These are phyloP conservation scores for Drosophila lacteicornis DNA, from an alignment of 1,140 invertebrate species.

Conservation along the genomic window DNA sequence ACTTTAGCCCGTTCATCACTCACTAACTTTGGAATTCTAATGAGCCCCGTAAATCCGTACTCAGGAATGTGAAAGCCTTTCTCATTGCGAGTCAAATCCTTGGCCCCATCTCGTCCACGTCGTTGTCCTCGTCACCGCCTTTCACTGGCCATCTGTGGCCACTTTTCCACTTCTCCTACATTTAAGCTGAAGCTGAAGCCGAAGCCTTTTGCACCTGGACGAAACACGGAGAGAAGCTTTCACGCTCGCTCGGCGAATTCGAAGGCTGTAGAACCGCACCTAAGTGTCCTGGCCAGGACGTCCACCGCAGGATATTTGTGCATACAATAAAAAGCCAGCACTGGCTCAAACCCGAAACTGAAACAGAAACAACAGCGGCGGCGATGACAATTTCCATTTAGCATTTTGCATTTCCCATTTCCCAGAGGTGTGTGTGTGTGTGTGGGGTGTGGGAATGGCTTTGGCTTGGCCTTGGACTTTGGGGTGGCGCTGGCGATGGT, in stretches of 20 bases:
- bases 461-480: conserved; percentile 29
- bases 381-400: conserved; percentile 49
- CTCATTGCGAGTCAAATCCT: conserved; percentile 33
- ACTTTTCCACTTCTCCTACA: background rate
- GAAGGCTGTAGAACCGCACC: conserved; percentile 43
- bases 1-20: conserved; percentile 1
- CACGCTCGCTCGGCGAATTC: conserved; percentile 2
- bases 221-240: conserved; percentile 49
- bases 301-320: conserved; percentile 50
- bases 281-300: conserved; percentile 35
- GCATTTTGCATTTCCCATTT: conserved; percentile 21
- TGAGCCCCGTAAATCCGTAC: conserved; percentile 25
- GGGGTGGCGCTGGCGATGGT: conserved; percentile 3
- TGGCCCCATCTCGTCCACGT: conserved; percentile 29
- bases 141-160: conserved; percentile 16
- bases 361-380: conserved; percentile 24
- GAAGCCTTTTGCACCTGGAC: conserved; percentile 41
- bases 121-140: conserved; percentile 21
- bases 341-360: conserved; percentile 17
- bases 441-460: conserved; percentile 12
- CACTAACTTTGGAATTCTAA: conserved; percentile 41
- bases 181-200: conserved; percentile 29
- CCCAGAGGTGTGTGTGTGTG: conserved; percentile 13
- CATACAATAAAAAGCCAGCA: conserved; percentile 48
- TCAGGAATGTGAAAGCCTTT: conserved; percentile 44